These are phyloP conservation scores for Micromussa lordhowensis DNA, from an alignment of 92 coral and sea anemone genomes.

Conservation along the genomic window DNA sequence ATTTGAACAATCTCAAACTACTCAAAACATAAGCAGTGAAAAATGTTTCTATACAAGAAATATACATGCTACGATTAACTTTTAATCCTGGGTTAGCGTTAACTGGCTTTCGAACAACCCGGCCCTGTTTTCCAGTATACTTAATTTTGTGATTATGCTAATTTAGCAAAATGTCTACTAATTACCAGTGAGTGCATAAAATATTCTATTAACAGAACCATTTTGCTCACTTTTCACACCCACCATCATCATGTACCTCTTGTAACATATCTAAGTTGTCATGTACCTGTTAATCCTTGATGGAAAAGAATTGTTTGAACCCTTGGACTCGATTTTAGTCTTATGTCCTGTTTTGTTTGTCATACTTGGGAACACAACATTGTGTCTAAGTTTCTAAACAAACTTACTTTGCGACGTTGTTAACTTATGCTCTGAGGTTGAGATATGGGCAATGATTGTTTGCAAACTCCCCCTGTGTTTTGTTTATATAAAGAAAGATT, in stretches of 20 bases:
- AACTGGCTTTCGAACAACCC: too few species aligned
- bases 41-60: too few species aligned
- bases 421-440: slow-evolving; percentile 6
- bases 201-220: too few species aligned
- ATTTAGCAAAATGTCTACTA: background rate
- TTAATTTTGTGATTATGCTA: too few species aligned
- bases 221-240: background rate
- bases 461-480: background rate
- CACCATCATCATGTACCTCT: background rate
- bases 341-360: background rate
- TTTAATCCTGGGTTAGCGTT: too few species aligned
- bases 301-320: background rate
- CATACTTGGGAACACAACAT: background rate
- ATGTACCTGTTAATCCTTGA: background rate
- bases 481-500: background rate
- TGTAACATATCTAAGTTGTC: background rate
- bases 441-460: background rate
- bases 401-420: background rate
- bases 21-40: too few species aligned
- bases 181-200: background rate
- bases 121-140: background rate
- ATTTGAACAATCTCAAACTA: too few species aligned
- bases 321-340: background rate
- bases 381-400: background rate
- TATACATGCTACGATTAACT: too few species aligned